Percentiles rank a stretch among this genome's conserved stretches.
Conservation (phyloP, 2,888 invertebrate species). For the Anarsia innoxiella region DNA sequence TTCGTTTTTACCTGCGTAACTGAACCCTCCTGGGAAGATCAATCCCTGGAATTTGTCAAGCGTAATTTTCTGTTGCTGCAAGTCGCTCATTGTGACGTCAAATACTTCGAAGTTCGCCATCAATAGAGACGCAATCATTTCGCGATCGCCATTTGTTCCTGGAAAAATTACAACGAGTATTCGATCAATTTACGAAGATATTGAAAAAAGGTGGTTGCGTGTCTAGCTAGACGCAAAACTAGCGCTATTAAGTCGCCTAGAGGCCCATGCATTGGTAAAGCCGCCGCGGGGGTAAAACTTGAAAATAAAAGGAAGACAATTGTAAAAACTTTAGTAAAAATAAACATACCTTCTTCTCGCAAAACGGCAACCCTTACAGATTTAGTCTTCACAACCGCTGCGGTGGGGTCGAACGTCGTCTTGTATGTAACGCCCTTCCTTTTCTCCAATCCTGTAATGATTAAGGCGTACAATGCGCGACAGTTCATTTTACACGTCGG, state of each 20-base stretch:
- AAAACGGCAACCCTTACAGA: slow-evolving; percentile 89
- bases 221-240: too few species aligned
- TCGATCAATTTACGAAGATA: too few species aligned
- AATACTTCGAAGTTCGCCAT: slow-evolving; percentile 93
- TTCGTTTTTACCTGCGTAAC: slow-evolving; percentile 94
- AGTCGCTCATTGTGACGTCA: slow-evolving; percentile 96
- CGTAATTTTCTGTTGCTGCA: slow-evolving; percentile 80
- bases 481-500: too few species aligned
- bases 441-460: slow-evolving; percentile 67
- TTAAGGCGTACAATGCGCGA: too few species aligned
- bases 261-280: too few species aligned
- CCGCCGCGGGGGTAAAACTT: too few species aligned
- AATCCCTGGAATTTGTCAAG: slow-evolving; percentile 90
- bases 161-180: too few species aligned
- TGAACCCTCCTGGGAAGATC: slow-evolving; percentile 98
- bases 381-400: slow-evolving; percentile 56
- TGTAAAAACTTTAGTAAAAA: too few species aligned
- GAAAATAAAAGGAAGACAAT: too few species aligned
- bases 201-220: too few species aligned
- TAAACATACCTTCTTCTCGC: slow-evolving; percentile 87
- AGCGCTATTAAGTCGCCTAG: too few species aligned
- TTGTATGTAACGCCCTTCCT: slow-evolving; percentile 84
- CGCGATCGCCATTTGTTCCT: slow-evolving; percentile 95
- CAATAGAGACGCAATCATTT: slow-evolving; percentile 94
- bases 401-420: slow-evolving; percentile 81